Evolutionary conservation across 2,888 invertebrate species (phyloP).

Genomic region (Agonopterix heracliana): DNA sequence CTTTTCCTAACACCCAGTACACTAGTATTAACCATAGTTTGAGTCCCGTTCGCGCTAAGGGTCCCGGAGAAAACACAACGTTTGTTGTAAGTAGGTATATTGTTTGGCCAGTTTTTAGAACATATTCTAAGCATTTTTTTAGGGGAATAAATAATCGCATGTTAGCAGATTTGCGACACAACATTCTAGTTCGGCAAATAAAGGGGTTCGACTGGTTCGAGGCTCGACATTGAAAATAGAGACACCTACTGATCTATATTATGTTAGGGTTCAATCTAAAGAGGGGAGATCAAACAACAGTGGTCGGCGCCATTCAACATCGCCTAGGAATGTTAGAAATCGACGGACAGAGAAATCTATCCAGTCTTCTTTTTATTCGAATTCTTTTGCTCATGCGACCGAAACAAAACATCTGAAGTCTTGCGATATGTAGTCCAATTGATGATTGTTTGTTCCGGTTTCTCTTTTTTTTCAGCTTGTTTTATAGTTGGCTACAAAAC

Average conservation of each 20-base stretch:
- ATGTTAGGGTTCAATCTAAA: neutral
- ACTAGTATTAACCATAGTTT: too few relatives aligned
- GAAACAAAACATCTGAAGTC: neutral
- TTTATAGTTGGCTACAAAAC: neutral
- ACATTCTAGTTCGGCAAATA: neutral
- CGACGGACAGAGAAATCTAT: constrained; percentile 5
- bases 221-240: neutral
- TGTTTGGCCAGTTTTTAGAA: neutral
- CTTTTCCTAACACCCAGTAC: too few relatives aligned
- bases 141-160: neutral
- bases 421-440: neutral
- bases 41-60: too few relatives aligned
- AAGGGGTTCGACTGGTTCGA: neutral
- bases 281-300: constrained; percentile 3
- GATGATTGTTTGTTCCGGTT: too few relatives aligned
- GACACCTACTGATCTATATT: neutral
- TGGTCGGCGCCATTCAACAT: neutral
- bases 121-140: neutral
- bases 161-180: neutral
- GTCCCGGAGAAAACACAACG: too few relatives aligned
- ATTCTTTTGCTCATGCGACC: constrained; percentile 3
- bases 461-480: neutral
- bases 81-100: neutral
- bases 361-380: constrained; percentile 1
- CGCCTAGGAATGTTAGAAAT: constrained; percentile 6